phyloP scores from a whole-genome alignment of 2,113 vertebrate species.

The Caranx ignobilis region DNA sequence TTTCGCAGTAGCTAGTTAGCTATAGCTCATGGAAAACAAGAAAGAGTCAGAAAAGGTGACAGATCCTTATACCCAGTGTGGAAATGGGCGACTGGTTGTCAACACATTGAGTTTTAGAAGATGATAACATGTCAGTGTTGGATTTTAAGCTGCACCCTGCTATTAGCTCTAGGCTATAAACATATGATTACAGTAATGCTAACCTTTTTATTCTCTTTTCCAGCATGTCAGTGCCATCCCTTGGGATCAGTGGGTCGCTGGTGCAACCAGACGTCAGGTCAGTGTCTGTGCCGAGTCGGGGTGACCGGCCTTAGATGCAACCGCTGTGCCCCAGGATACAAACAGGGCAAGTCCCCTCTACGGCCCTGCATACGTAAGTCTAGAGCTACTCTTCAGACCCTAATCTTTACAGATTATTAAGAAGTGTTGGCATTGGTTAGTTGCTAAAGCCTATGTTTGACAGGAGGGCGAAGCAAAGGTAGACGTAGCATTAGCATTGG shows the following conservation, averaged over 20 bases:
- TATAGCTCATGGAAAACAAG: too few relatives aligned
- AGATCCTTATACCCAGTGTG: too few relatives aligned
- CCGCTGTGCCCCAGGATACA: conserved; percentile 88
- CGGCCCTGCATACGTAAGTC: conserved; percentile 89
- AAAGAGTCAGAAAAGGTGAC: too few relatives aligned
- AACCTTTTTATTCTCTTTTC: neutral
- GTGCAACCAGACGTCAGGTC: conserved; percentile 92
- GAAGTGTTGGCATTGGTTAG: neutral
- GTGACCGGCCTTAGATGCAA: conserved; percentile 89
- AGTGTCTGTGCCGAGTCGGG: conserved; percentile 90
- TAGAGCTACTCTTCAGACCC: neutral
- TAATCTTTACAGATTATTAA: too few relatives aligned
- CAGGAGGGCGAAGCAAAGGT: too few relatives aligned
- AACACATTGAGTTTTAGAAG: too few relatives aligned
- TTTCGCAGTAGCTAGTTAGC: too few relatives aligned
- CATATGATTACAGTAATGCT: neutral
- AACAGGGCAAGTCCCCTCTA: conserved; percentile 88
- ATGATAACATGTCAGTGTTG: neutral
- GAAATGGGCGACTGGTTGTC: too few relatives aligned
- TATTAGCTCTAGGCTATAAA: neutral
- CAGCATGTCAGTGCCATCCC: conserved; percentile 91
- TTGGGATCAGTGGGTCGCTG: conserved; percentile 86
- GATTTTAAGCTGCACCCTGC: neutral
- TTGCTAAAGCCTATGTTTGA: neutral
- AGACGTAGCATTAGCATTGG: neutral